Evolutionary conservation across 2,888 invertebrate species (phyloP).

Genomic region (Molorchus minor): DNA sequence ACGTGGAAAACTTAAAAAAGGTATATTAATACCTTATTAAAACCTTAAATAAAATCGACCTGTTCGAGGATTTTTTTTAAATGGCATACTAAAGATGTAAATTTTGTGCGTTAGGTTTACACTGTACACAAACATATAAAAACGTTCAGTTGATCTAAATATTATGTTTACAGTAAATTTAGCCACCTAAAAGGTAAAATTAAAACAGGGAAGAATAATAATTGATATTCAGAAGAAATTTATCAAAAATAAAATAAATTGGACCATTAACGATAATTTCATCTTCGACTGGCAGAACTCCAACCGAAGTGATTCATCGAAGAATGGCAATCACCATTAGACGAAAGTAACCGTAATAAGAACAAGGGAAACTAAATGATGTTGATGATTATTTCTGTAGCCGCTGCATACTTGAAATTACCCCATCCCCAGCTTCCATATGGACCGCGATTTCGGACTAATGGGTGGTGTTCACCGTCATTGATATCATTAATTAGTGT

Average conservation of each 20-base stretch:
- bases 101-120: too few relatives aligned
- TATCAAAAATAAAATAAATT: constrained; percentile 14
- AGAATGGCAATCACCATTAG: constrained; percentile 25
- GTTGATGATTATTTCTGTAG: constrained; percentile 22
- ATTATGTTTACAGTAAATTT: too few relatives aligned
- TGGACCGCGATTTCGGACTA: constrained; percentile 1
- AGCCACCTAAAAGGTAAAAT: too few relatives aligned
- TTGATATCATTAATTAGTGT: background rate
- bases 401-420: constrained; percentile 15
- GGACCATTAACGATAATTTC: constrained; percentile 9
- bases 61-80: too few relatives aligned
- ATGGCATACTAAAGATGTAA: too few relatives aligned
- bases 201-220: too few relatives aligned
- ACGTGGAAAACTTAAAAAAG: too few relatives aligned
- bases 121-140: too few relatives aligned
- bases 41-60: too few relatives aligned
- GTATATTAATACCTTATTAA: too few relatives aligned
- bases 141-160: too few relatives aligned
- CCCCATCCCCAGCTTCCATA: constrained; percentile 7
- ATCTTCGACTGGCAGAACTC: constrained; percentile 18
- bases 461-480: background rate
- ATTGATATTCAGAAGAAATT: too few relatives aligned
- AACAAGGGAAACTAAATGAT: constrained; percentile 27
- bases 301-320: constrained; percentile 25
- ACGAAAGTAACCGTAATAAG: constrained; percentile 26